These are phyloP conservation scores for Ips nitidus DNA, from an alignment of 1,140 invertebrate species.

Conservation along the genomic window DNA sequence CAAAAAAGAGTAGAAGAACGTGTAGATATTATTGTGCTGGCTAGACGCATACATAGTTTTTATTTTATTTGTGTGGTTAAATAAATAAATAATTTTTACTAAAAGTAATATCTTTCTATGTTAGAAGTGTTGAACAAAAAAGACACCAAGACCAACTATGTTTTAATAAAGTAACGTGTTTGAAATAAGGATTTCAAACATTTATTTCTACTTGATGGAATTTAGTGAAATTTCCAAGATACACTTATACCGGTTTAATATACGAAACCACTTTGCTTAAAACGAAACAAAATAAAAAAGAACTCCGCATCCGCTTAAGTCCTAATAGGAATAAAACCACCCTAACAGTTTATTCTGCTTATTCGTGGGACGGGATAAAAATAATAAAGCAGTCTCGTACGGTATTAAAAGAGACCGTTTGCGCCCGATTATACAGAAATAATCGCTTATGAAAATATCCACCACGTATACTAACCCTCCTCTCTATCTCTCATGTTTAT, in stretches of 20 bases:
- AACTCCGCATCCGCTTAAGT: constrained; percentile 29
- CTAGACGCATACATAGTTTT: too few species aligned
- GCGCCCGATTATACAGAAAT: constrained; percentile 45
- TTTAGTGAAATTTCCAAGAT: constrained; percentile 13
- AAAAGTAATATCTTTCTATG: too few species aligned
- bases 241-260: constrained; percentile 29
- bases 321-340: constrained; percentile 32
- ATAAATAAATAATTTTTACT: too few species aligned
- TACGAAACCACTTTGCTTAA: constrained; percentile 29
- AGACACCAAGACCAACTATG: too few species aligned
- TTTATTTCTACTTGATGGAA: too few species aligned
- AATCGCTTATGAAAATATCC: constrained; percentile 48
- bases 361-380: constrained; percentile 39
- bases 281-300: constrained; percentile 28
- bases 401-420: constrained; percentile 44
- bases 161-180: too few species aligned
- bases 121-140: too few species aligned
- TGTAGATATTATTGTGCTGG: too few species aligned
- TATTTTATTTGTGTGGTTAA: too few species aligned
- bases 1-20: too few species aligned
- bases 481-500: constrained; percentile 15
- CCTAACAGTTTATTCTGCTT: constrained; percentile 31
- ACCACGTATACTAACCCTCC: constrained; percentile 38
- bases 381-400: constrained; percentile 46
- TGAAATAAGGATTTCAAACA: too few species aligned